Percentiles rank a stretch among this genome's conserved stretches.
Evolutionary conservation across 2,113 vertebrate species (phyloP).

Genomic region (Vidua macroura): DNA sequence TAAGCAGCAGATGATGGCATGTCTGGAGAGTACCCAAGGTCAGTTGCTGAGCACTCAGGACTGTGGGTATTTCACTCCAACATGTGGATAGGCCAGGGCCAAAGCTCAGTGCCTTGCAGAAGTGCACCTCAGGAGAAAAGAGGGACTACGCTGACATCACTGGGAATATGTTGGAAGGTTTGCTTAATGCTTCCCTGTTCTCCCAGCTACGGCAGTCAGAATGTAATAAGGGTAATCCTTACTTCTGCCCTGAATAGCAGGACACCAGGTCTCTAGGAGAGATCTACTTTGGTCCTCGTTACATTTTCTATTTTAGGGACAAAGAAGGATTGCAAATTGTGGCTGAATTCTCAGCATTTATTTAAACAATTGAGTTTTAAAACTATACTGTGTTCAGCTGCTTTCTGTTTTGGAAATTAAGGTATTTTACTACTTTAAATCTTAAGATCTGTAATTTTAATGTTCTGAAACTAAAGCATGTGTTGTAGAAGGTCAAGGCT

Average conservation of each 20-base stretch:
- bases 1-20: background rate
- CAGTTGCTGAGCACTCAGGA: background rate
- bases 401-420: background rate
- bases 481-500: background rate
- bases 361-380: background rate
- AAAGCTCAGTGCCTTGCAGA: background rate
- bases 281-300: background rate
- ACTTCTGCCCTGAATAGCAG: background rate
- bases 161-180: background rate
- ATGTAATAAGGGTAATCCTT: fast-evolving
- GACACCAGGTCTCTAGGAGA: background rate
- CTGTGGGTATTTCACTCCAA: background rate
- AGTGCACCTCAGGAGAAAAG: background rate
- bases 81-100: background rate
- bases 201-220: background rate
- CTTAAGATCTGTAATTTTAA: background rate
- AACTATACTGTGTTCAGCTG: background rate
- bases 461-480: background rate
- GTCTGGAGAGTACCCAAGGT: background rate
- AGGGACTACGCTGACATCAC: background rate
- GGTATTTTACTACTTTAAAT: background rate
- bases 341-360: background rate
- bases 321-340: background rate
- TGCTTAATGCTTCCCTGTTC: background rate
- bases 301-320: background rate